Base-by-base conservation (phyloP, 2,888 invertebrate genomes). In the Stenotaenia linearis region DNA sequence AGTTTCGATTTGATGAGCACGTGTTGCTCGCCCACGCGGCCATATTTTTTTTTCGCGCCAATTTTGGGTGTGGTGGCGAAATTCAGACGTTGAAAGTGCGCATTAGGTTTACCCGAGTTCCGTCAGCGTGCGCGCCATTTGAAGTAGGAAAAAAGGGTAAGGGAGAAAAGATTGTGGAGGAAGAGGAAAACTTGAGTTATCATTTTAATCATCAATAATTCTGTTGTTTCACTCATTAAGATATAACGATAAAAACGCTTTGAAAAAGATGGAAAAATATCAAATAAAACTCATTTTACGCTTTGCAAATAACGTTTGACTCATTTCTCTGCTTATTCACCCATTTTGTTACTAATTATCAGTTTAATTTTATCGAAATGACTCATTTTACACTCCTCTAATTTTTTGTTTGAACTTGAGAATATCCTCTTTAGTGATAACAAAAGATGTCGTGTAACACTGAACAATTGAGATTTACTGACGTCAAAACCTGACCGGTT, bases 261-360 rank as follows among this genome's bases (percentile, higher is more conserved):
- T 45, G 15, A 15, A n/a, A n/a, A n/a, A 45, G 15, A 5, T 40
- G 15, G 9, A 40, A 15, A 45, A 5, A 61, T 61, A 3, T 21
- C 7, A 28, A 61, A 61, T 23, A 56, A 23, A 61, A 25, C 18
- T 45, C 18, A 25, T 25, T 61, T 61, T 61, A 25, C 61, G 25
- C 61, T 23, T 61, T 61, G 61, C 61, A 25, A 61, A 61, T 61
- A 61, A 61, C 61, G 61, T 61, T 61, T 61, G 61, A 61, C 61
- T 61, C 61, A 45, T 45, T 45, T 45, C 21, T 61, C 28, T 9
- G 61, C 61, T 61, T 61, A 61, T 12, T 61, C 61, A 61, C 61
- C 28, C 25, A 28, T 61, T 23, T 45, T 6, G 2, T 45, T 25
- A 61, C 61, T 61, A 61, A 61, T 61, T 25, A 23, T 25, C 15